A percentile compares a stretch with the other conserved stretches of the same genome.
Conservation (phyloP, 1,140 invertebrate species). For the Coptotermes formosanus region DNA sequence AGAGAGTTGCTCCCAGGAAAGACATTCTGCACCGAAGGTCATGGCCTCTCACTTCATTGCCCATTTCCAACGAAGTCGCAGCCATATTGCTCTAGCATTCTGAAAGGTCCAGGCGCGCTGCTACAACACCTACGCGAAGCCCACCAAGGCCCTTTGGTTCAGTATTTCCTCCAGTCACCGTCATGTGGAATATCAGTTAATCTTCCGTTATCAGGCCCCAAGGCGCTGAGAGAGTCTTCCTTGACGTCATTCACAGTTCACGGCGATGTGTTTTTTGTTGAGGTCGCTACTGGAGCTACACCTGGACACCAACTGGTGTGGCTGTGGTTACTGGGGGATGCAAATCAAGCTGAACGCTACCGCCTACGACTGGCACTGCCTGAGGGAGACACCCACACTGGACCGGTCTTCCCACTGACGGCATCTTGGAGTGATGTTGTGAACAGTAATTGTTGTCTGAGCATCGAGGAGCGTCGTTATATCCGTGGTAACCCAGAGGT, state of each 20-base stretch:
- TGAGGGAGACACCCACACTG: background rate
- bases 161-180: conserved; percentile 2
- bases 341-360: background rate
- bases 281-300: background rate
- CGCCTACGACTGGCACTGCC: background rate
- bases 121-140: conserved; percentile 15
- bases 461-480: background rate
- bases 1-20: background rate
- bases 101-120: background rate
- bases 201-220: background rate
- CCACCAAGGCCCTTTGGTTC: conserved; percentile 20
- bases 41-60: background rate
- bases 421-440: conserved; percentile 3
- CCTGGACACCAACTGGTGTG: background rate
- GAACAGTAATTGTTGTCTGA: background rate
- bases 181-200: background rate
- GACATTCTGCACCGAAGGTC: background rate
- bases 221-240: background rate
- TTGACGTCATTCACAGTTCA: background rate
- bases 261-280: conserved; percentile 21
- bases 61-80: background rate
- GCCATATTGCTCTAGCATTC: background rate
- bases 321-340: conserved; percentile 22
- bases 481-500: background rate
- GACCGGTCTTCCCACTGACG: conserved; percentile 20